These are phyloP conservation scores for Albula glossodonta DNA, from an alignment of 2,113 vertebrate species.

Conservation along the genomic window DNA sequence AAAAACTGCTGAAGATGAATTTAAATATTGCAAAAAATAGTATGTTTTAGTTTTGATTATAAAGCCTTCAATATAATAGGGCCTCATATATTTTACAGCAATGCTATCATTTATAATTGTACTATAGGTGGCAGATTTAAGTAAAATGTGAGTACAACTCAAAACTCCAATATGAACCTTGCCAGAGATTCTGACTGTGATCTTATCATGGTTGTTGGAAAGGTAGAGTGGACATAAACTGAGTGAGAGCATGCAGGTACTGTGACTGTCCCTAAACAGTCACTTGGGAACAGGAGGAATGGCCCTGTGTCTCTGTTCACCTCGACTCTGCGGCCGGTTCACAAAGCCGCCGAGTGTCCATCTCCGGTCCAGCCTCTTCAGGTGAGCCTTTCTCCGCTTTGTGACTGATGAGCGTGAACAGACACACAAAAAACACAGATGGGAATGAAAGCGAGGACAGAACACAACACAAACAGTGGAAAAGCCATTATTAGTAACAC, in stretches of 20 bases:
- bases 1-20: neutral
- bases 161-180: no score
- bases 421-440: slow-evolving; percentile 44
- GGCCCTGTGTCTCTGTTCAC: slow-evolving; percentile 72
- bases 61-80: neutral
- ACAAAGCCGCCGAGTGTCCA: slow-evolving; percentile 98
- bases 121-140: no score
- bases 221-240: neutral
- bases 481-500: slow-evolving; percentile 45
- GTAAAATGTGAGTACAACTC: no score
- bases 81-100: no score
- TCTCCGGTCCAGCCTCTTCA: slow-evolving; percentile 98
- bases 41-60: neutral
- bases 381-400: slow-evolving; percentile 97
- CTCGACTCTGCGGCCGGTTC: slow-evolving; percentile 99
- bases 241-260: neutral
- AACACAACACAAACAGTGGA: slow-evolving; percentile 39
- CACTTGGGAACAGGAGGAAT: neutral
- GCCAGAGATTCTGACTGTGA: neutral
- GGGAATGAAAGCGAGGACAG: slow-evolving; percentile 41
- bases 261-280: neutral
- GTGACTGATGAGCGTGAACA: slow-evolving; percentile 82
- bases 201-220: neutral
- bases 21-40: neutral
- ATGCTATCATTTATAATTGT: neutral